Percentiles rank a stretch among this genome's conserved stretches.
phyloP scores from a whole-genome alignment of 92 coral and sea anemone genomes.

The Scolanthus callimorphus region DNA sequence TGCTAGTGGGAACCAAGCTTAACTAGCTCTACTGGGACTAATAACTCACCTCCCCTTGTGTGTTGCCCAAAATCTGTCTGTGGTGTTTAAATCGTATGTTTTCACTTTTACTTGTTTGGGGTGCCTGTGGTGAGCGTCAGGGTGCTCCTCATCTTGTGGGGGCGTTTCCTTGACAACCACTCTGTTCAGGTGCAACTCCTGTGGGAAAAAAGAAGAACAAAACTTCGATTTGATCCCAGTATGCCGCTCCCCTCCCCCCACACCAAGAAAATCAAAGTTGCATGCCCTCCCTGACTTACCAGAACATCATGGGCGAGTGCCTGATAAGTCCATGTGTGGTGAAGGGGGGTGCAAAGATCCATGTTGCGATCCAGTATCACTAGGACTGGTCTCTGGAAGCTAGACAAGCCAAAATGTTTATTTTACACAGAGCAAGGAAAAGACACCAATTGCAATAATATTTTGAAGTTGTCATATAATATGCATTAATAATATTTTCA shows the following conservation, averaged over 20 bases:
- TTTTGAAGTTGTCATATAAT: no score
- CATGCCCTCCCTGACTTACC: constrained; percentile 59
- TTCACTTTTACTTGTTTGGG: constrained; percentile 84
- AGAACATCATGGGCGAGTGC: constrained; percentile 94
- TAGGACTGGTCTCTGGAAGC: constrained; percentile 96
- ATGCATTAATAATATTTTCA: no score
- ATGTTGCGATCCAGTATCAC: constrained; percentile 90
- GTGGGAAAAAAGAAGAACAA: no score
- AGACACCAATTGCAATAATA: no score
- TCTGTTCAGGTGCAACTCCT: constrained; percentile 93
- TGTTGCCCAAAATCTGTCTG: constrained; percentile 86
- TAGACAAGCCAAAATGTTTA: no score
- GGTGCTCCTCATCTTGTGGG: constrained; percentile 41
- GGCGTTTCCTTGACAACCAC: constrained; percentile 73
- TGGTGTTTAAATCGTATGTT: constrained; percentile 75
- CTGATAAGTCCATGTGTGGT: constrained; percentile 97
- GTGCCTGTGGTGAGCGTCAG: constrained; percentile 91
- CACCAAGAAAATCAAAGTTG: no score
- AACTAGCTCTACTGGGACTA: no score
- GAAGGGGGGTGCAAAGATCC: constrained; percentile 93
- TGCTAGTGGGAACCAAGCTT: no score
- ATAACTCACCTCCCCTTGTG: constrained; percentile 84
- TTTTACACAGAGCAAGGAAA: no score
- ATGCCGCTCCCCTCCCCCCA: no score
- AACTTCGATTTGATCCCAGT: no score